Evolutionary conservation across 37 sponge, comb jelly and placozoan genomes (phyloP).

Genomic region (Geodia barretti): DNA sequence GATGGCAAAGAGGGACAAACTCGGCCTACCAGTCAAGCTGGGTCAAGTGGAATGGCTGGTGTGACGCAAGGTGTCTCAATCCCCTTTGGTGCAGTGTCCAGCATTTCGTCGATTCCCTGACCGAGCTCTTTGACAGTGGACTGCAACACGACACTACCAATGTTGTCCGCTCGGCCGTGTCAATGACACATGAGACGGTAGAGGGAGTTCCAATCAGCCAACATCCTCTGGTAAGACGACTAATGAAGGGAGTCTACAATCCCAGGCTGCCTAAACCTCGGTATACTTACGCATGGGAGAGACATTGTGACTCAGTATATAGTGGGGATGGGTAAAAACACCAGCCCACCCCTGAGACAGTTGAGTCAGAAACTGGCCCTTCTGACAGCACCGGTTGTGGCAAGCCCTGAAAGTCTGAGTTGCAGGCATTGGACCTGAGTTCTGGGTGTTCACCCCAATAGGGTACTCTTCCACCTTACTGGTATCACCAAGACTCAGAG

Average conservation of each 20-base stretch:
- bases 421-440: neutral
- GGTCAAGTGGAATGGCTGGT: conserved; percentile 51
- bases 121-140: conserved; percentile 33
- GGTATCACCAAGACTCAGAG: neutral
- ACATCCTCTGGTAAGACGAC: conserved; percentile 31
- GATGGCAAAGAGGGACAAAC: conserved; percentile 42
- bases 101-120: conserved; percentile 27
- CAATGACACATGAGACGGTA: conserved; percentile 17
- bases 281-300: neutral
- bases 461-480: neutral
- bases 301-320: neutral
- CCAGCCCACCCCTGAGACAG: neutral
- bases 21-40: conserved; percentile 42
- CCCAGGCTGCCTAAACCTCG: neutral
- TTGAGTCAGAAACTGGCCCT: neutral
- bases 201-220: conserved; percentile 31
- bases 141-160: conserved; percentile 23
- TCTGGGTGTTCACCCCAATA: neutral
- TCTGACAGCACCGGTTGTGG: neutral
- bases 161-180: conserved; percentile 24
- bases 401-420: neutral
- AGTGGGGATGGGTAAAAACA: neutral
- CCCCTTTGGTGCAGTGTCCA: conserved; percentile 30
- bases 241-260: conserved; percentile 20
- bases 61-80: conserved; percentile 21